These are phyloP conservation scores for Ellobium chinense DNA, from an alignment of 2,888 invertebrate genomes.

Conservation along the genomic window DNA sequence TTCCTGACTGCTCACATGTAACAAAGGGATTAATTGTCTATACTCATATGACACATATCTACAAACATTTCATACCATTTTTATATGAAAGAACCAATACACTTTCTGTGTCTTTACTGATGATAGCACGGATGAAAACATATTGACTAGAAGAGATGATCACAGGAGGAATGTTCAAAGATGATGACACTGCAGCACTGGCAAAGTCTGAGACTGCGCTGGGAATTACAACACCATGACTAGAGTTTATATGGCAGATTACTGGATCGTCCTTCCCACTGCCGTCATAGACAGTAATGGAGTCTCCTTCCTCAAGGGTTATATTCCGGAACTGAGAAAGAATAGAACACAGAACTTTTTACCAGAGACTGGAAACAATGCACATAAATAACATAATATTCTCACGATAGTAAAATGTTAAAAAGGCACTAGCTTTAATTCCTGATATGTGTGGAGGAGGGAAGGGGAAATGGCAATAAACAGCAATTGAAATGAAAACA, in stretches of 20 bases:
- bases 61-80: slow-evolving; percentile 28
- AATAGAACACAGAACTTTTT: too few relatives aligned
- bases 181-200: neutral
- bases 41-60: too few relatives aligned
- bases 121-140: slow-evolving; percentile 20
- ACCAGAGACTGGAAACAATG: too few relatives aligned
- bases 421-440: too few relatives aligned
- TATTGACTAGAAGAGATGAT: slow-evolving; percentile 24
- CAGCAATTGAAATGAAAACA: too few relatives aligned
- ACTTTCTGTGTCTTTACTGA: neutral
- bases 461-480: too few relatives aligned
- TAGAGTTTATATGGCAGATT: slow-evolving; percentile 12
- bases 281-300: slow-evolving; percentile 33
- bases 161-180: slow-evolving; percentile 29
- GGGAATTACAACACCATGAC: neutral
- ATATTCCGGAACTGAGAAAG: slow-evolving; percentile 17
- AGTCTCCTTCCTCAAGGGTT: slow-evolving; percentile 9
- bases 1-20: too few relatives aligned
- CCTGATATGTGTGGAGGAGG: too few relatives aligned
- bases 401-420: too few relatives aligned
- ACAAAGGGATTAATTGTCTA: too few relatives aligned
- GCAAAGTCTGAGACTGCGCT: neutral
- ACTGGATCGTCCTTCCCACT: neutral
- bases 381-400: too few relatives aligned
- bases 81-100: slow-evolving; percentile 22